A percentile compares a stretch with the other conserved stretches of the same genome.
phyloP scores from a whole-genome alignment of 2,888 invertebrate genomes.

The Acanthosepion pharaonis region DNA sequence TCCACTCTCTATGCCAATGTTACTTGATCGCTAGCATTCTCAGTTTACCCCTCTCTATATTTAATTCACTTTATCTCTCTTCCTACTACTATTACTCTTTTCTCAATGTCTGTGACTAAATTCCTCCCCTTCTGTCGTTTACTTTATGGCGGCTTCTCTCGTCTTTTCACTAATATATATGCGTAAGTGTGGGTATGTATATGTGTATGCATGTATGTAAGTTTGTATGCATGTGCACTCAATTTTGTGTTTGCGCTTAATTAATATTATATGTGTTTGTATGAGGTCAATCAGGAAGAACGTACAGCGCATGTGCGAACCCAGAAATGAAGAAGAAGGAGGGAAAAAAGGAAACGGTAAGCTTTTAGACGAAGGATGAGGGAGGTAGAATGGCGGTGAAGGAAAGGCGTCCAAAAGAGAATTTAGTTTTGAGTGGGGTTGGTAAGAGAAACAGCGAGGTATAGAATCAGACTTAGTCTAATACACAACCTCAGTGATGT shows the following conservation, averaged over 20 bases:
- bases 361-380: neutral
- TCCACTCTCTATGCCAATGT: neutral
- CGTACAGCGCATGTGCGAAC: slow-evolving; percentile 23
- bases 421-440: neutral
- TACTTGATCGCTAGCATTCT: neutral
- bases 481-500: neutral
- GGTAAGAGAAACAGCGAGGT: neutral
- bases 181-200: neutral
- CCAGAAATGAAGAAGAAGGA: slow-evolving; percentile 6
- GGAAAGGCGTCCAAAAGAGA: neutral
- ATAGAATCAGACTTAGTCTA: slow-evolving; percentile 33
- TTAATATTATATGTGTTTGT: neutral
- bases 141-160: neutral
- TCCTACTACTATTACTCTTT: neutral
- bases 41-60: neutral
- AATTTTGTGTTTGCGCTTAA: neutral
- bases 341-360: neutral
- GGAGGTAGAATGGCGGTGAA: neutral
- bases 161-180: neutral
- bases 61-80: neutral
- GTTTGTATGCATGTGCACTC: neutral
- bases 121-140: neutral
- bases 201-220: neutral
- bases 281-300: neutral
- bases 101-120: neutral